Evolutionary conservation across 2,888 invertebrate genomes (phyloP), one percentile per base, ranked within the genome.

Genomic region (Pollenia amentaria): DNA sequence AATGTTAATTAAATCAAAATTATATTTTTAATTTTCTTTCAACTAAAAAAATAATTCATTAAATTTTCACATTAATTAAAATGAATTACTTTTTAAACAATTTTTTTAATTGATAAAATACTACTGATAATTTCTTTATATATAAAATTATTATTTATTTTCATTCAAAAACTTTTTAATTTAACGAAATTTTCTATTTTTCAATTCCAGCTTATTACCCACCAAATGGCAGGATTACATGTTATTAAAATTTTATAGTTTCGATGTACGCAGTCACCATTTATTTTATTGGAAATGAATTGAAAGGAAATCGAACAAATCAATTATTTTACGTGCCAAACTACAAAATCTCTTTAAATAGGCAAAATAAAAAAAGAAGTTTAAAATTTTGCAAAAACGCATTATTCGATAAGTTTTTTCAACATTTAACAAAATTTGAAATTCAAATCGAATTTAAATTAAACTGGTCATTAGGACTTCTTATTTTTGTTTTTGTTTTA

Each of bases 221-320:
- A 92, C 92, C 10, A 92, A 92, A 75, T 92, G 92, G 92, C 92
- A 92, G 91, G 92, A 92, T 88, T 92, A 91, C 87, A 91, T 92
- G 89, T 81, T 92, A 44, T 84, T 92, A 73, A 89, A 90, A 55
- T 92, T 92, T 84, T 92, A 92, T 84, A 90, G 92, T 60, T 92
- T 92, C 83, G 92, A 92, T 88, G 91, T 90, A 81, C 91, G 92
- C 81, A 92, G 92, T 60, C 89, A 91, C 69, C 92, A 92, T 88
- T 89, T 92, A 79, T 92, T 92, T 88, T 91, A 92, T 85, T 92
- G 92, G 92, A 92, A 92, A 70, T 92, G 85, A 91, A 46, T 75
- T 51, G 57, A 65, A 65, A 79, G 75, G 42, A 82, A 62, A 57
- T 18, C 82, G 46, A 67, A 53, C 9, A 78, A 69, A 69, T 60